Conservation (phyloP, 2,888 invertebrate genomes). For the Tetragonisca angustula region DNA sequence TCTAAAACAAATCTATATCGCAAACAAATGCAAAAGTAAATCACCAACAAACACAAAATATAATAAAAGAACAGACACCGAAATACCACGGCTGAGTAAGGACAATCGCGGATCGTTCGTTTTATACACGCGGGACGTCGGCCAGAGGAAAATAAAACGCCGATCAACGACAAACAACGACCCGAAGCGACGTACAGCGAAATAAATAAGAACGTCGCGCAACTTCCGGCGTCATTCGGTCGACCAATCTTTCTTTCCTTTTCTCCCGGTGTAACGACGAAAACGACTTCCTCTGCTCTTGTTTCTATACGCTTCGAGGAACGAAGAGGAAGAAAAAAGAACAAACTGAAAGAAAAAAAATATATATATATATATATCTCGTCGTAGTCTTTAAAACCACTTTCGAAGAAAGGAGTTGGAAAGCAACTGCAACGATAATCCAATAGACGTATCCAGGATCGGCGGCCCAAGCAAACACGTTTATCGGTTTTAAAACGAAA, state of each 20-base stretch:
- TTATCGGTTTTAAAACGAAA: conserved; percentile 61
- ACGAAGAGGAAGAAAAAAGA: not conserved
- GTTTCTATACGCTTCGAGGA: not conserved
- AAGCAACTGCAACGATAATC: conserved; percentile 48
- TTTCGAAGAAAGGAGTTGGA: conserved; percentile 12
- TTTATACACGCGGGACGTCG: not conserved
- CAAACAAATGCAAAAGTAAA: not conserved
- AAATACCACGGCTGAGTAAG: too few relatives aligned
- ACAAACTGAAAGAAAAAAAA: not conserved
- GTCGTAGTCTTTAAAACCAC: conserved; percentile 45
- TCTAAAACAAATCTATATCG: too few relatives aligned
- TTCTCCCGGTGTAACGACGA: not conserved
- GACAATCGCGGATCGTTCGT: not conserved
- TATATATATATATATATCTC: conserved; percentile 16
- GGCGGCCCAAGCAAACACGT: conserved; percentile 58
- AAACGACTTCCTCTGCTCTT: conserved; percentile 3
- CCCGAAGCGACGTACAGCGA: not conserved
- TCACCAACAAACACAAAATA: not conserved
- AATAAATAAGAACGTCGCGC: not conserved
- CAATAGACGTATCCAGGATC: conserved; percentile 59
- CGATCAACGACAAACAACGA: not conserved
- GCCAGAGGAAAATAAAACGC: not conserved
- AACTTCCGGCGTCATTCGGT: conserved; percentile 3
- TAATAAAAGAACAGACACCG: not conserved
- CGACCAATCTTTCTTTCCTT: not conserved